Evolutionary conservation across 37 sponge, comb jelly and placozoan genomes (phyloP).

Genomic region (Mnemiopsis leidyi): DNA sequence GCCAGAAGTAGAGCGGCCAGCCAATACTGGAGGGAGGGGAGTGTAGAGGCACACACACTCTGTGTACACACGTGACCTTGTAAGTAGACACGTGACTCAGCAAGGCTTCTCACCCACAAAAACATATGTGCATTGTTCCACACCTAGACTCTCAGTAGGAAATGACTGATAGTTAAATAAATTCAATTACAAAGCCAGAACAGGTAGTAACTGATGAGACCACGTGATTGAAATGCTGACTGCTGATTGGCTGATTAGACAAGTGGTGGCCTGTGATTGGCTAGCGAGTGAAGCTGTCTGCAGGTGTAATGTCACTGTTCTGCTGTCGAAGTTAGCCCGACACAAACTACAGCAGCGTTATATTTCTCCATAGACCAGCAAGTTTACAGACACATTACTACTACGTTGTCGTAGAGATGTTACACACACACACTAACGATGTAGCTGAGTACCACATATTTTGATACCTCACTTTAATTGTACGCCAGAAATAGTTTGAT

Average conservation of each 20-base stretch:
- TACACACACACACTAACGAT: no score
- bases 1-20: neutral
- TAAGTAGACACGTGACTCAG: no score
- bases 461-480: neutral
- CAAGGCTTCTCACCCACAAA: neutral
- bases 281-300: neutral
- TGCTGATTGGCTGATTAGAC: neutral
- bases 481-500: neutral
- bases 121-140: neutral
- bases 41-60: neutral
- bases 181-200: neutral
- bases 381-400: no score
- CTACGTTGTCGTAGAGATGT: no score
- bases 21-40: neutral
- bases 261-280: slow-evolving; percentile 22
- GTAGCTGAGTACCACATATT: neutral
- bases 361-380: no score
- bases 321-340: neutral
- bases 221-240: neutral
- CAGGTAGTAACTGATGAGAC: neutral
- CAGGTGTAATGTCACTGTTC: neutral
- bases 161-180: neutral
- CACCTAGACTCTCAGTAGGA: neutral
- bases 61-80: neutral
- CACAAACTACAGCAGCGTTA: neutral